Evolutionary conservation across 2,888 invertebrate species (phyloP), one percentile per base, ranked within the genome.

Genomic region (Metacarcinus magister): DNA sequence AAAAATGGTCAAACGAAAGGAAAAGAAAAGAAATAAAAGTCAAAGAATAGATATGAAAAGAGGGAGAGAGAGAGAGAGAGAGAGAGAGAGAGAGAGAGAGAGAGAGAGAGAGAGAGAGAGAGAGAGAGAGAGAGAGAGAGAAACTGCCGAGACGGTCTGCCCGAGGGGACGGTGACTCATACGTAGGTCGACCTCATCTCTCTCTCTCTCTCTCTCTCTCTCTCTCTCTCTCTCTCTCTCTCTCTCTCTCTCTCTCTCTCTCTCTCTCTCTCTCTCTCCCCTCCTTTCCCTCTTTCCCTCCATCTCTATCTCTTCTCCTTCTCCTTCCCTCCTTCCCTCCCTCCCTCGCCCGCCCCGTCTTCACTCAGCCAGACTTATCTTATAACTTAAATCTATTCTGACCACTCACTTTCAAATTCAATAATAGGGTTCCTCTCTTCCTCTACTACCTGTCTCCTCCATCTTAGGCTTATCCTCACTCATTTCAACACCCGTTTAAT

Each of bases 11-110:
- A 23, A 32, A 82, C 7, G 32, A 82, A 82, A 82, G 32, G 32
- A 32, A 82, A 2, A 32, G 32, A 82, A 54, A 16, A 19, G 19
- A 54, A 19, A 19, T 16, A 67, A 67, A 67, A n/a, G 67, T n/a
- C 67, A 23, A 32, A 32, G 23, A 7, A 82, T 32, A 82, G 32
- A 82, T 13, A 82, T 0, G 10, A 10, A 82, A n/a, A 23, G 75
- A 28, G 82, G 32, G 32, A 82, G 32, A 82, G 32, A 82, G 32
- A 32, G 32, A 82, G 32, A 32, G 32, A 82, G 32, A 82, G 32
- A 82, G 82, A 82, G 82, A 82, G 82, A 82, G 82, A 82, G 82
- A 82, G 82, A 82, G 75, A 75, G 75, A 75, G 75, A 75, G 75
- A 75, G 75, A 75, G 75, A 75, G 75, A 75, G 67, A 67, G 67